Evolutionary conservation across 2,888 invertebrate genomes (phyloP).

Genomic region (Barypeithes pellucidus): DNA sequence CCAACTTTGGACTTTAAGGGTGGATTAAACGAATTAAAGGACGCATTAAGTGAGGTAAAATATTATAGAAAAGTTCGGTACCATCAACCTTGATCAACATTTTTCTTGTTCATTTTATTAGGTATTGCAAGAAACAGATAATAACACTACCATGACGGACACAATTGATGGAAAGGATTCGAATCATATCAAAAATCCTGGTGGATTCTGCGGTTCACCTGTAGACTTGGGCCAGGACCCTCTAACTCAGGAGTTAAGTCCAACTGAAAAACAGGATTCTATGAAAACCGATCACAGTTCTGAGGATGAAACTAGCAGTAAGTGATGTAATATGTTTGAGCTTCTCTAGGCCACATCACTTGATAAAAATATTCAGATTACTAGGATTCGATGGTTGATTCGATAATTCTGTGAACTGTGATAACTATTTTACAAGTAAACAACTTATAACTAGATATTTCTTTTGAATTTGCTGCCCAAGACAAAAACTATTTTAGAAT

Average conservation of each 20-base stretch:
- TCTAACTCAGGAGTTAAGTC: constrained; percentile 64
- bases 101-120: too few relatives aligned
- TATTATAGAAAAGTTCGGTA: not conserved
- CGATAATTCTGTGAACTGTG: too few relatives aligned
- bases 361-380: not conserved
- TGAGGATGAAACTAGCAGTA: constrained; percentile 72
- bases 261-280: constrained; percentile 82
- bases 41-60: constrained; percentile 75
- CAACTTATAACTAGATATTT: too few relatives aligned
- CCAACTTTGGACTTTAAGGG: constrained; percentile 78
- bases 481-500: too few relatives aligned
- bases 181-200: constrained; percentile 70
- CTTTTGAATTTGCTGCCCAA: too few relatives aligned
- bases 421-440: too few relatives aligned
- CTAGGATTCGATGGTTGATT: too few relatives aligned
- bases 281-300: constrained; percentile 87
- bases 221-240: constrained; percentile 66
- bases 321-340: constrained; percentile 46
- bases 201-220: constrained; percentile 71
- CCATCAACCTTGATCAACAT: too few relatives aligned
- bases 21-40: constrained; percentile 77
- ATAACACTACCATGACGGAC: constrained; percentile 60
- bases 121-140: constrained; percentile 50
- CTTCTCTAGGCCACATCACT: not conserved
- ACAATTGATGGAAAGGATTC: constrained; percentile 57